phyloP scores from a whole-genome alignment of 2,888 invertebrate species.

The Coenonympha glycerion region DNA sequence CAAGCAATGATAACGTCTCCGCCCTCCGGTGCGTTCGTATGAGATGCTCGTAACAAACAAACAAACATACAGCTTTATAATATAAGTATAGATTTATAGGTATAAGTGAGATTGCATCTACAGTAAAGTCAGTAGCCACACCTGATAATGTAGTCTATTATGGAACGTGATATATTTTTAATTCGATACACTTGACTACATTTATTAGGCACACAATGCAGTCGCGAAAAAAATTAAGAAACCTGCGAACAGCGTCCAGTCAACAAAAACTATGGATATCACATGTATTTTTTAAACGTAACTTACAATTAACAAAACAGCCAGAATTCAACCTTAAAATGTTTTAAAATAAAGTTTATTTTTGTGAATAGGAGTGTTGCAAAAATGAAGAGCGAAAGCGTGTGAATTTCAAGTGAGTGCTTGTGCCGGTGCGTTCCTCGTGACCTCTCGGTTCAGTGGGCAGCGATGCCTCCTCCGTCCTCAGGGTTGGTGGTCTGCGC shows the following conservation, averaged over 20 bases:
- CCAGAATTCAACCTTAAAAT: background rate
- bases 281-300: conserved; percentile 11
- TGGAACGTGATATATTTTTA: background rate
- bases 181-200: background rate
- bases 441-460: conserved; percentile 50
- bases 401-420: conserved; percentile 33
- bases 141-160: background rate
- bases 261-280: conserved; percentile 39
- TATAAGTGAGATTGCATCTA: too few species aligned
- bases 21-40: too few species aligned
- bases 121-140: background rate
- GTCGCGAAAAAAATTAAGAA: conserved; percentile 18
- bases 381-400: conserved; percentile 26
- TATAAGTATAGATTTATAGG: too few species aligned
- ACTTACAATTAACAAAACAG: background rate
- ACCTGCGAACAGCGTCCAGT: conserved; percentile 18
- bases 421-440: conserved; percentile 33
- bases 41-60: too few species aligned
- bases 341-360: background rate
- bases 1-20: too few species aligned
- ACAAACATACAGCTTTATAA: too few species aligned
- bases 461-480: conserved; percentile 46
- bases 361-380: background rate
- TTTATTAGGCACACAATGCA: background rate
- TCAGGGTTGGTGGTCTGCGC: conserved; percentile 44